Base-by-base conservation (phyloP, 2,113 vertebrate genomes). In the Pan troglodytes region DNA sequence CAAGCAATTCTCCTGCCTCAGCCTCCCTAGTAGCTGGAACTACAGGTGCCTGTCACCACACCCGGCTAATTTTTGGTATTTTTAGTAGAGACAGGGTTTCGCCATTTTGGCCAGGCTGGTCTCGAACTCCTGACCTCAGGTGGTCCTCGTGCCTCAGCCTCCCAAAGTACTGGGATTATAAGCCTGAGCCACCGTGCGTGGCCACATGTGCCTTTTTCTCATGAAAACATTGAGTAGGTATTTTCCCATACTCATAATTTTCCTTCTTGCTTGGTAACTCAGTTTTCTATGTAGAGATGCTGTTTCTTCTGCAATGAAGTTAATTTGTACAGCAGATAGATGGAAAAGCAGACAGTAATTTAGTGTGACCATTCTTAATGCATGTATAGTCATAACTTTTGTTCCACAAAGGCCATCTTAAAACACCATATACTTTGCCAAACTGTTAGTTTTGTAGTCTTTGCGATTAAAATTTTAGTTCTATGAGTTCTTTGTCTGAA, bases 391-490 rank as follows among this genome's bases (percentile, higher is more conserved):
- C 32, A 40, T 52, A 61, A 61, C 79, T 76, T 83, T 86, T 89
- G 9, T 73, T n/a, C 30, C 55, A 68, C 30, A 80, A 45, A 92
- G 22, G 35, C 10, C 2, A 38, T 80, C 6, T 94, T 91, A 72
- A 92, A 94, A 48, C 38, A 72, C 25, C 4, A 27, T 57, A 38
- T 20, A 38, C 72, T 76, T 61, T 81, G 64, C 55, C 64, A 57
- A 55, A 70, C 35, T 81, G 82, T 78, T 81, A 38, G 2, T 93
- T 84, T 40, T 89, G 22, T 89, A 45, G 43, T 35, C 16, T 94
- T 55, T 96, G 30, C 20, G 84, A 52, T 79, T 95, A 85, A 92
- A 86, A 85, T 55, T 95, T 81, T 89, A 27, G 5, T 94, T 93
- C 75, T 93, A 4, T 88, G 40, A 22, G 9, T 30, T 93, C 1